Percentiles rank a stretch among this genome's conserved stretches.
These are phyloP conservation scores for Siderastrea siderea DNA, from an alignment of 92 coral and sea anemone genomes.

Conservation along the genomic window DNA sequence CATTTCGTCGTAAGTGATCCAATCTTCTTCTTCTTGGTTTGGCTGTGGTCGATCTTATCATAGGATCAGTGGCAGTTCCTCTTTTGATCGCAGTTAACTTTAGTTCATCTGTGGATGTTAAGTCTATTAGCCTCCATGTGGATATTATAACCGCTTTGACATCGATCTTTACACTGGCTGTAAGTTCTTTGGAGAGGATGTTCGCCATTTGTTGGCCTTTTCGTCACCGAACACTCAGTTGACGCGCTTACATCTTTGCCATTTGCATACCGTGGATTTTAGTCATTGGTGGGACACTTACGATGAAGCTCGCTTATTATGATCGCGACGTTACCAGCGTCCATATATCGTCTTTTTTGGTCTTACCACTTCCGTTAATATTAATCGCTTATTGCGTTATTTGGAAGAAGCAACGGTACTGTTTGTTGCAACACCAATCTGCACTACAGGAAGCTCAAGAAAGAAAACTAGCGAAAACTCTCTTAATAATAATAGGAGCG, in stretches of 20 bases:
- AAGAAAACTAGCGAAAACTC: constrained; percentile 35
- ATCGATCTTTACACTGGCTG: constrained; percentile 28
- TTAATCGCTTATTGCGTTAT: constrained; percentile 23
- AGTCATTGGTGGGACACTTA: neutral
- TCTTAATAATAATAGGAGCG: constrained; percentile 34
- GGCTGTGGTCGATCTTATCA: neutral
- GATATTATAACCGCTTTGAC: constrained; percentile 44
- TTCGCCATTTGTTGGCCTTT: constrained; percentile 55
- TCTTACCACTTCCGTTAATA: constrained; percentile 19
- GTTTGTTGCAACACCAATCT: neutral
- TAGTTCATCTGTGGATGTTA: neutral
- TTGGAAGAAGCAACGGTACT: constrained; percentile 27
- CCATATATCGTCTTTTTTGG: neutral
- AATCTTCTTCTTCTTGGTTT: neutral
- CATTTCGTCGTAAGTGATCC: neutral
- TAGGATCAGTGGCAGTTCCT: neutral
- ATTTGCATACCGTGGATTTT: constrained; percentile 29
- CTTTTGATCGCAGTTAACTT: neutral
- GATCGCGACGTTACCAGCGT: constrained; percentile 11
- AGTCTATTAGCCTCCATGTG: neutral
- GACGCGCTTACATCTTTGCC: neutral
- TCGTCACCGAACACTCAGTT: constrained; percentile 36
- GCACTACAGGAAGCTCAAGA: constrained; percentile 16
- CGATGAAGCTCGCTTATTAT: neutral
- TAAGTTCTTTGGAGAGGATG: constrained; percentile 43